These are phyloP conservation scores for Lucilia sericata DNA, from an alignment of 1,140 invertebrate species.

Conservation along the genomic window DNA sequence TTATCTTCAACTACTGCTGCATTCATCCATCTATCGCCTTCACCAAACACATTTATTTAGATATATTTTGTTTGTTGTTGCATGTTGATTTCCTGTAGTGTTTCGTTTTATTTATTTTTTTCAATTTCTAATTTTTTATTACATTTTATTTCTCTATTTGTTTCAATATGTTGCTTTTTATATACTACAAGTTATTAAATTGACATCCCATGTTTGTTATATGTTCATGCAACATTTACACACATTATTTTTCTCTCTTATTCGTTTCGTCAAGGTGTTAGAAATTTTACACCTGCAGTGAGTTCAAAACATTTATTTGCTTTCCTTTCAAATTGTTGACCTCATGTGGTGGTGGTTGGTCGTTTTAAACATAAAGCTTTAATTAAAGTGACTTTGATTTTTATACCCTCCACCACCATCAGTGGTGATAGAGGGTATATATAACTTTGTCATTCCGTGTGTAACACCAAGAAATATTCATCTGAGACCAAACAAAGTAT, in stretches of 20 bases:
- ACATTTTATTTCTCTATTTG: background rate
- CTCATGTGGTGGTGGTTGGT: background rate
- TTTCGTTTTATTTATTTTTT: background rate
- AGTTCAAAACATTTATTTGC: background rate
- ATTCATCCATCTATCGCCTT: background rate
- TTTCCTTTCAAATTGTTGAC: background rate
- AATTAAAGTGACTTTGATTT: background rate
- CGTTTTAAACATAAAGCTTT: background rate
- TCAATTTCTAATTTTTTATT: background rate
- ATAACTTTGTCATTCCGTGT: too few relatives aligned
- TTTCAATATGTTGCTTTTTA: background rate
- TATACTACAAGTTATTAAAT: background rate
- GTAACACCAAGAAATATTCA: too few relatives aligned
- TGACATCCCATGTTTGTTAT: background rate
- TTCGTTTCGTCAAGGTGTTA: background rate
- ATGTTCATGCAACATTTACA: background rate
- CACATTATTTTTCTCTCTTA: background rate
- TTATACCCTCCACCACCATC: too few relatives aligned
- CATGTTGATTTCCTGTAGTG: conserved; percentile 14
- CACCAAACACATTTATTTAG: background rate
- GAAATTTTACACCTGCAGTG: conserved; percentile 1
- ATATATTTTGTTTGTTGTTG: conserved; percentile 1
- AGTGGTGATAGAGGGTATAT: too few relatives aligned
- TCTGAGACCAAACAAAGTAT: too few relatives aligned
- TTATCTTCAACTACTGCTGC: background rate